Evolutionary conservation across 1,140 invertebrate species (phyloP), one percentile per base, ranked within the genome.

Genomic region (Homalodisca vitripennis): DNA sequence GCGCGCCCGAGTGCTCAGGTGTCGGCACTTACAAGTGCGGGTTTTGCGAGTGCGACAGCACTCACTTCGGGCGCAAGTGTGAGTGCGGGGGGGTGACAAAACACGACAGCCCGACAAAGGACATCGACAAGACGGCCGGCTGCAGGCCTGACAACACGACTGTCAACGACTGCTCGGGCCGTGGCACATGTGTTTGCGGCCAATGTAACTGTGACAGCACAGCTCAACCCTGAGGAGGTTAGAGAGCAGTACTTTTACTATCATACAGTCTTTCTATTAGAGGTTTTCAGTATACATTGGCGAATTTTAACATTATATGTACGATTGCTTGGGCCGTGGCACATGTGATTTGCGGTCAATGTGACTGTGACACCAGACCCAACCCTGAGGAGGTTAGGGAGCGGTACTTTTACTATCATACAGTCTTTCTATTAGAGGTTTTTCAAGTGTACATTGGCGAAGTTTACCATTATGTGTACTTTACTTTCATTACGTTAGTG

Each of bases 11-110:
- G 63, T 95, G 92, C 78, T 88, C 81, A 72, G 78, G 80, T 0
- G 79, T 82, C 53, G 92, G 92, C 51, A 88, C 87, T 3, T 83
- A 88, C 1, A 89, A 90, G 76, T 98, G 95, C 80, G 96, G 95
- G 53, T 87, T 96, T 72, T 98, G 96, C 77, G 85, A 89, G 70
- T 98, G 96, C 80, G 80, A 89, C 70, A 80, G 87, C 3, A 86
- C 85, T 41, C 87, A 87, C 74, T 95, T 93, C 78, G 96, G 96
- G 55, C 87, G 89, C 74, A 84, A 82, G 64, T 98, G 96, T 80
- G 93, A 98, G 80, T 98, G 95, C 77, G 89, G 89, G 51, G n/a
- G n/a, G 81, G 82, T 14, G 79, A 83, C n/a, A 74, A 71, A 57
- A 73, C 6, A 75, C 70, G 70, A 77, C 82, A 34, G 77, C 82